Base-by-base conservation (phyloP, 2,113 vertebrate species). In the Craseonycteris thonglongyai region DNA sequence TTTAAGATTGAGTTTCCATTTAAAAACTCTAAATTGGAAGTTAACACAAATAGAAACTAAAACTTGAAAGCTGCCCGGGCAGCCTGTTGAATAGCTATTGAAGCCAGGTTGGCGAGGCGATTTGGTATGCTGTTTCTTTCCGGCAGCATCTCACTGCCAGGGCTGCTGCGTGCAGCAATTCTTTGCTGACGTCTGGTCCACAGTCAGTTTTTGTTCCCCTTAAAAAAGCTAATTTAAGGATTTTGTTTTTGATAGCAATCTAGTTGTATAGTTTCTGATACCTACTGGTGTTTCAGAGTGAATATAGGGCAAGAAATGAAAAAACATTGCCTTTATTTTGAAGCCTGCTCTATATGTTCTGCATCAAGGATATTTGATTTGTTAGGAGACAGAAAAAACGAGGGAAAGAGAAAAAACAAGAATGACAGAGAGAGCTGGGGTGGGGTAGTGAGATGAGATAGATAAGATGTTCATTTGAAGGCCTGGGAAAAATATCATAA, bases 1-100 rank as follows among this genome's bases (percentile, higher is more conserved):
- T 97, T 97, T 91, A 96, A 97, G 97, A 97, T 94, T 97, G 96
- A 96, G 95, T 97, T 97, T 96, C 96, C 95, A 97, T 97, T 97
- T 96, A 24, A 96, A 97, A 97, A 91, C 75, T 40, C 94, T 96
- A 97, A 97, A 97, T 97, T 97, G 95, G 89, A 97, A 96, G 93
- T 96, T 96, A 95, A 91, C 96, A 95, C 96, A 97, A 97, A 97
- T 91, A 97, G 96, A 94, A 97, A 91, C 68, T 30, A 81, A 89
- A 69, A 86, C 86, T 97, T 97, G 93, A 86, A 97, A 88, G 94
- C 94, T 84, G 95, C 91, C 93, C 47, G 56, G 96, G 83, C 83
- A 71, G 86, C 86, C 95, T 97, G 94, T 91, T 94, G 91, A 92
- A 95, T 74, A 95, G 95, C 94, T 80, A 93, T 54, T 69, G 96